Evolutionary conservation across 2,113 vertebrate species (phyloP), one percentile per base, ranked within the genome.

Genomic region (Gopherus flavomarginatus): DNA sequence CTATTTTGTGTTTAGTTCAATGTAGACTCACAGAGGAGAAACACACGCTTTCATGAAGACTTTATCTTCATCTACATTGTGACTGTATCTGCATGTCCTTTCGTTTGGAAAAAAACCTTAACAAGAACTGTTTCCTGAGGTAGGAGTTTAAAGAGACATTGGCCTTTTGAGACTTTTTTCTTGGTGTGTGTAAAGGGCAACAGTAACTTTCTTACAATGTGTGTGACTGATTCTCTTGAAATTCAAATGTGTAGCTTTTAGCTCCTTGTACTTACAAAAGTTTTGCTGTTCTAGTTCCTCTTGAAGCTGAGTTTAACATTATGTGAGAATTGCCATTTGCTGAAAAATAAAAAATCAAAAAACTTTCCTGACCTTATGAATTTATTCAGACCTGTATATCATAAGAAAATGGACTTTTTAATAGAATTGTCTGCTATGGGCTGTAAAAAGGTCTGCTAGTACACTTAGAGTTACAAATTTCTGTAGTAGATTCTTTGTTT

Each of bases 381-480:
- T 93, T 95, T 95, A 62, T 95, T 93, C 56, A 91, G 9, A 88
- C 1, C 85, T 29, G 54, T 14, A 62, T 42, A 85, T 11, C 27
- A 87, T 87, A 83, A 82, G 44, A 95, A 93, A 95, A n/a, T n/a
- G 21, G 6, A 87, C 91, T 72, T 69, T 90, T 93, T 93, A 56
- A 94, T 85, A 94, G 38, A 14, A 5, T 83, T 85, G 65, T 90
- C 87, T 87, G 12, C 65, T 65, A 90, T 79, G 95, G 38, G 83
- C 62, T 91, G 91, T 95, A 94, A 96, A 97, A 81, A 0, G 5
- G 13, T 81, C 21, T 44, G 53, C 78, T 94, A 92, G 96, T 95
- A 88, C 57, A 92, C 92, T 88, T 96, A 92, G 81, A 95, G 84
- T 92, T 93, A 83, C 72, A 91, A 91, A 26, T 97, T 95, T 87